Evolutionary conservation across 2,113 vertebrate species (phyloP), one percentile per base, ranked within the genome.

Genomic region (Tetrao urogallus): DNA sequence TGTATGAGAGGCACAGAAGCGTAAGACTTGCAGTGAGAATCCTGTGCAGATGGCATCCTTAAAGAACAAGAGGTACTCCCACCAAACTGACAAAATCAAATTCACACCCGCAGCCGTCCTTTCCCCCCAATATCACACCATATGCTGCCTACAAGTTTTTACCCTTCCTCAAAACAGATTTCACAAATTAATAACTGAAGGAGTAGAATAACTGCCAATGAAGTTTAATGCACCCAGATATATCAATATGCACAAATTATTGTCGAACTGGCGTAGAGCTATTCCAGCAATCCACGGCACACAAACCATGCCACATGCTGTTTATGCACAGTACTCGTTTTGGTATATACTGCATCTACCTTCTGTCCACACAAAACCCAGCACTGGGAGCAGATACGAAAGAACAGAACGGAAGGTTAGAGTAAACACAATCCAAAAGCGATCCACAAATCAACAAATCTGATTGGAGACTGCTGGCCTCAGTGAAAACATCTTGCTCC

Each of bases 81-180:
- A 97, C 97, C 66, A 95, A 90, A 90, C 94, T 95, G 95, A 96
- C 95, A 96, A 96, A 88, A 93, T 89, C 24, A 58, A 94, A 96
- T 96, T 96, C 91, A 95, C 92, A 93, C 95, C 80, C 94, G 42
- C 89, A 89, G 92, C 93, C 74, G 9, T 97, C 96, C 93, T 92
- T 92, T 91, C 92, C 91, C 95, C 95, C 96, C 90, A 93, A 85
- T 90, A 96, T 95, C 94, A 93, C 89, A 90, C 95, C 96, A 97
- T 97, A 97, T 97, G 97, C 85, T 96, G 94, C 95, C 87, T 77
- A 40, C 90, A 94, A 95, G 91, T 97, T 97, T 92, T 22, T 73
- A 82, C 57, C 93, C 88, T 88, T 95, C 90, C 91, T 95, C 89
- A 60, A 75, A 95, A 74, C 94, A 96, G 94, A 96, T 95, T 96